phyloP scores from a whole-genome alignment of 2,888 invertebrate species.

The Biston stratarius region DNA sequence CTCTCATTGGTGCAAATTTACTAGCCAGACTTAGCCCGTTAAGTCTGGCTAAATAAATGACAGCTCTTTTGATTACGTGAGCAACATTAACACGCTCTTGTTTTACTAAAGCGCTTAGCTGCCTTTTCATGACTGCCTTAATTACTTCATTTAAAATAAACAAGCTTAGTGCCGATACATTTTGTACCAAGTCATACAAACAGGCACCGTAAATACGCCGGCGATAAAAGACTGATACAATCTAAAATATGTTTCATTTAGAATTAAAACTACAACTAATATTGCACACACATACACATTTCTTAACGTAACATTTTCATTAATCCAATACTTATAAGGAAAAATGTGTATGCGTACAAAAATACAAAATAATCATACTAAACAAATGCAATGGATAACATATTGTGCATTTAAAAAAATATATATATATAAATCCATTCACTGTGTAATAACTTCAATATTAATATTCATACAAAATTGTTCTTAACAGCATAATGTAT shows the following conservation, averaged over 20 bases:
- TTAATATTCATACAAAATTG: conserved; percentile 66
- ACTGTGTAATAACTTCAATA: conserved; percentile 79
- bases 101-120: not conserved
- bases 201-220: conserved; percentile 38
- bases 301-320: conserved; percentile 71
- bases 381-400: conserved; percentile 78
- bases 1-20: not conserved
- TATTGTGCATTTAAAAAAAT: conserved; percentile 84
- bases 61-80: not conserved
- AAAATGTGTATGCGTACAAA: conserved; percentile 85
- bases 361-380: conserved; percentile 67
- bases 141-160: not conserved
- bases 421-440: conserved; percentile 83
- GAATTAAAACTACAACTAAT: conserved; percentile 80
- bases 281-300: conserved; percentile 87
- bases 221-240: conserved; percentile 59
- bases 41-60: not conserved
- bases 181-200: conserved; percentile 8
- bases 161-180: conserved; percentile 25
- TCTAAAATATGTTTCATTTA: conserved; percentile 72
- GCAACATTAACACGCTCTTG: too few relatives aligned
- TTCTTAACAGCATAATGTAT: conserved; percentile 59
- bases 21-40: conserved; percentile 6
- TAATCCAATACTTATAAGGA: conserved; percentile 61
- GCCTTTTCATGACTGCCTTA: not conserved